A percentile compares a stretch with the other conserved stretches of the same genome.
These are phyloP conservation scores for Acomys russatus DNA, from an alignment of 2,797 vertebrate species.

Conservation along the genomic window DNA sequence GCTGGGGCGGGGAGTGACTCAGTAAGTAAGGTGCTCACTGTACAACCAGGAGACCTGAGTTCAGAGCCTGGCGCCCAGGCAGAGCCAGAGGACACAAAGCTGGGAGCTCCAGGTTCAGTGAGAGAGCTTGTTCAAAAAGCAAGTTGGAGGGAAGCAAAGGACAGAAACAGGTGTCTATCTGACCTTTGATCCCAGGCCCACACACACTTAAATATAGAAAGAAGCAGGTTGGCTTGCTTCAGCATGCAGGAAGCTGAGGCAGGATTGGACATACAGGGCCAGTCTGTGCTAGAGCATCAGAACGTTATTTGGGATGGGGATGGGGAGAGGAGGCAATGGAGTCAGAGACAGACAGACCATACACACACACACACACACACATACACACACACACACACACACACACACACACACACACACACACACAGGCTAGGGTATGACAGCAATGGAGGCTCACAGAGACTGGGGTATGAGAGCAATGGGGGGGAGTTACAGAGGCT, in stretches of 20 bases:
- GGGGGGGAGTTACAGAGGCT: background rate
- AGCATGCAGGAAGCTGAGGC: background rate
- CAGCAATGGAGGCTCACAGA: background rate
- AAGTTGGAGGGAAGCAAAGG: background rate
- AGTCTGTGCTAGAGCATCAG: background rate
- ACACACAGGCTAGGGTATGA: background rate
- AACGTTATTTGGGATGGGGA: background rate
- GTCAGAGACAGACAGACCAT: too few relatives aligned
- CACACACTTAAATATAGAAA: background rate
- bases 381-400: too few relatives aligned
- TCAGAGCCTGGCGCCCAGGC: background rate
- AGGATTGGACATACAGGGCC: background rate
- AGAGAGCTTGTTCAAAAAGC: too few relatives aligned
- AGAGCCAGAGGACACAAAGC: background rate
- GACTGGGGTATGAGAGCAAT: background rate
- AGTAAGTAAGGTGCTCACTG: background rate
- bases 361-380: too few relatives aligned
- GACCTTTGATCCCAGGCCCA: background rate
- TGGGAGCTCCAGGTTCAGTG: too few relatives aligned
- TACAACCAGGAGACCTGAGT: too few relatives aligned
- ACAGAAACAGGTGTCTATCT: too few relatives aligned
- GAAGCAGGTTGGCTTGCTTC: background rate
- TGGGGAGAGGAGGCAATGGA: too few relatives aligned
- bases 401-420: too few relatives aligned
- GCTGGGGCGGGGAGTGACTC: background rate